These are phyloP conservation scores for Planiliza haematocheilus DNA, from an alignment of 2,113 vertebrate genomes.

Conservation along the genomic window DNA sequence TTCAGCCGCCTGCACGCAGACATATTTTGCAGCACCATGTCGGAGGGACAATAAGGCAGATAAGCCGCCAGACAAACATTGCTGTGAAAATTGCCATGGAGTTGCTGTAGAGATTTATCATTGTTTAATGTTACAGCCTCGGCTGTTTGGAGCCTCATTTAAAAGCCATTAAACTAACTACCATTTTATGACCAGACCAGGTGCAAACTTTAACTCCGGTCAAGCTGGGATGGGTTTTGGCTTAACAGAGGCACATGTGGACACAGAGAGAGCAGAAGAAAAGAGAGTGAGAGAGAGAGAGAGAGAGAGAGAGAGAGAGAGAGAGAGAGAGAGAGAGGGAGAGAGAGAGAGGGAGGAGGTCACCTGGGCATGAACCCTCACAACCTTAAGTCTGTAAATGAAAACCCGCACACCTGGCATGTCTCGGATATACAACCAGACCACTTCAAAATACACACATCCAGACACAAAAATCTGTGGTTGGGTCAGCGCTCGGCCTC, in stretches of 20 bases:
- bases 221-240: constrained; percentile 30
- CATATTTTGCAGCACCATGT: constrained; percentile 20
- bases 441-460: constrained; percentile 39
- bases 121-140: constrained; percentile 48
- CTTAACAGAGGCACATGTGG: constrained; percentile 29
- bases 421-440: constrained; percentile 45
- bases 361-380: constrained; percentile 31
- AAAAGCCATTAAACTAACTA: constrained; percentile 64
- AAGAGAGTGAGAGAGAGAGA: constrained; percentile 14
- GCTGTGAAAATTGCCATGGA: constrained; percentile 28
- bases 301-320: constrained; percentile 3
- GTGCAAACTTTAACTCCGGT: constrained; percentile 58
- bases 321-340: not conserved
- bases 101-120: constrained; percentile 38
- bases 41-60: not conserved
- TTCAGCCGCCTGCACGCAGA: constrained; percentile 12
- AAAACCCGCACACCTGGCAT: constrained; percentile 61
- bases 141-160: constrained; percentile 55
- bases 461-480: constrained; percentile 12
- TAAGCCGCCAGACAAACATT: constrained; percentile 21
- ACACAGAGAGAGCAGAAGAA: constrained; percentile 12
- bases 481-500: constrained; percentile 11
- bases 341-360: constrained; percentile 4
- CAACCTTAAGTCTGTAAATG: constrained; percentile 47
- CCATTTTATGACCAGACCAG: constrained; percentile 67